A percentile compares a stretch with the other conserved stretches of the same genome.
These are phyloP conservation scores for Mus caroli DNA, from an alignment of 2,797 vertebrate genomes.

Conservation along the genomic window DNA sequence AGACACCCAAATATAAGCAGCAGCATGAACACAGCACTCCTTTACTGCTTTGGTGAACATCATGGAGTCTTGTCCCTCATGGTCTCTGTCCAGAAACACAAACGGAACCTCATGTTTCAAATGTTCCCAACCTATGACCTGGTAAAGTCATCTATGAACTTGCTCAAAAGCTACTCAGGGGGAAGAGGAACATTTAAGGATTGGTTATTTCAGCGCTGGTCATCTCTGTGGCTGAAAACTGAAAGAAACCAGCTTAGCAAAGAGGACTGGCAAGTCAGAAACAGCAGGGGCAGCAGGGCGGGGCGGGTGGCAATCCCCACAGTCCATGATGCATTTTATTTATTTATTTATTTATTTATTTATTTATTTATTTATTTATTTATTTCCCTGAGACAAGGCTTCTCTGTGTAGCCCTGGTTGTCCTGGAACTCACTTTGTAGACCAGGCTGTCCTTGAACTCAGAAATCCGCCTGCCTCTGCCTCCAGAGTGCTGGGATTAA, in stretches of 20 bases:
- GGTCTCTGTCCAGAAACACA: background rate
- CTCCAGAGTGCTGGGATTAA: no score
- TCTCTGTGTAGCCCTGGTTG: no score
- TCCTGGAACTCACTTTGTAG: no score
- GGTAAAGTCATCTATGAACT: slow-evolving; percentile 60
- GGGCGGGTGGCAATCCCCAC: background rate
- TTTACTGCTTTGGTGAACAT: background rate
- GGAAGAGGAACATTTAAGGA: background rate
- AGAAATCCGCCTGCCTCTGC: no score
- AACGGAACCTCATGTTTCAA: background rate
- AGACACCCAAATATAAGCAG: background rate
- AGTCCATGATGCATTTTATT: background rate
- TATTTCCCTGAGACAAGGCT: no score
- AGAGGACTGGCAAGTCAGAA: background rate
- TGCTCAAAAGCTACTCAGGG: background rate
- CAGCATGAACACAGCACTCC: background rate
- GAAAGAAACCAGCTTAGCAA: background rate
- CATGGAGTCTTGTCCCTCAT: background rate
- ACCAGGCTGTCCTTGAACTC: no score
- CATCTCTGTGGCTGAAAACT: slow-evolving; percentile 29
- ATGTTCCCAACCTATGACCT: background rate
- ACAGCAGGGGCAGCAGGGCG: background rate
- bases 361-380: no score
- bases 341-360: no score
- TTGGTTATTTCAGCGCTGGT: background rate